Percentiles rank a stretch among this genome's conserved stretches.
These are phyloP conservation scores for Spilarctia lutea DNA, from an alignment of 2,888 invertebrate genomes.

Conservation along the genomic window DNA sequence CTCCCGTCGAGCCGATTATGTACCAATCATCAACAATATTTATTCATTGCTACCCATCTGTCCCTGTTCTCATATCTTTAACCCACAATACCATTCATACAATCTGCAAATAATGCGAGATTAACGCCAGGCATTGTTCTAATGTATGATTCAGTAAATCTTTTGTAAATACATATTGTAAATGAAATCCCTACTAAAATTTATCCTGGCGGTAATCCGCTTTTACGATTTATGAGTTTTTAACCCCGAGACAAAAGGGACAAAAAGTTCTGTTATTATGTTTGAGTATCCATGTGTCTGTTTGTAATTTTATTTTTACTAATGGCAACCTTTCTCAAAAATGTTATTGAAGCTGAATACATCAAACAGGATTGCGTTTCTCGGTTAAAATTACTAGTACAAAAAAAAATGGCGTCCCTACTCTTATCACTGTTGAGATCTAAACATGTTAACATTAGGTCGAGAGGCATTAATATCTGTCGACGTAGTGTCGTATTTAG, in stretches of 20 bases:
- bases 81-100: background rate
- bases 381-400: background rate
- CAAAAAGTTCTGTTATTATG: background rate
- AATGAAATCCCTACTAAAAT: conserved; percentile 3
- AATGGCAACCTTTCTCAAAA: background rate
- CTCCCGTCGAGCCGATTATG: too few species aligned
- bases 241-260: background rate
- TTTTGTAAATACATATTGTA: conserved; percentile 7
- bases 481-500: background rate
- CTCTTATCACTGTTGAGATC: background rate
- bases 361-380: too few species aligned
- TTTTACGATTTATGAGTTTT: background rate
- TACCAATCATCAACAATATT: background rate
- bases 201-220: background rate
- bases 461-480: conserved; percentile 1
- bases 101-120: background rate
- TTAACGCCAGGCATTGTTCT: background rate
- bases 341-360: too few species aligned
- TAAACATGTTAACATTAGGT: background rate
- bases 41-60: background rate
- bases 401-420: background rate
- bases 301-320: background rate
- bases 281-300: background rate
- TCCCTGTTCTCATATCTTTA: background rate
- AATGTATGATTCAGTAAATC: conserved; percentile 12